Evolutionary conservation across 2,888 invertebrate species (phyloP), one percentile per base, ranked within the genome.

Genomic region (Artemia sinica): DNA sequence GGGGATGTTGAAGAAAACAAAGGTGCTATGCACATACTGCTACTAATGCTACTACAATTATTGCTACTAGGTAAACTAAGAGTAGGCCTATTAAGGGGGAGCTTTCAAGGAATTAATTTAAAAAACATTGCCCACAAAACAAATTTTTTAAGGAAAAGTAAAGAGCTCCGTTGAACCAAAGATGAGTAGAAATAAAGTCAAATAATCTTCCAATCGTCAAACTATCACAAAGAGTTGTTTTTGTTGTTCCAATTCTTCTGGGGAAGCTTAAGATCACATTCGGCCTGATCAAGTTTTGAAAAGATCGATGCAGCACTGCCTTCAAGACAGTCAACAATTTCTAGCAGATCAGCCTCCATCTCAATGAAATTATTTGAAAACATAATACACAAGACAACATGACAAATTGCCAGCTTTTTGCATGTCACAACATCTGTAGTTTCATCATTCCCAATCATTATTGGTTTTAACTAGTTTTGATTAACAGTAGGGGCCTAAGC

Each of bases 311-410:
- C 13, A 41, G 67, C 67, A 14, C 49, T 8, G 28, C 50, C 67
- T 13, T 67, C 67, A 8, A 49, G 50, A 10, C 67, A 49, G 13
- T 67, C 67, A 67, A 67, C 67, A 11, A 63, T n/a, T 13, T 65
- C 65, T 11, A 4, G 67, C 28, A 67, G 13, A 49, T 67, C 67
- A 48, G 49, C 67, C n/a, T 63, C 49, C 5, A 49, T 67, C 12
- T 67, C 49, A 4, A 67, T 14, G 41, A 12, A n/a, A 48, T 67
- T 49, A 49, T 1, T 67, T 6, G 48, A 67, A 49, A 67, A 49
- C n/a, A 14, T 28, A 0, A 67, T 8, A 49, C n/a, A 28, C 28
- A 28, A 2, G 28, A 28, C 28, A 28, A 28, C 28, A 28, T 28
- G 28, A 28, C 67, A 67, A 49, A 67, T 12, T 8, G n/a, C 48